Evolutionary conservation across 2,888 invertebrate species (phyloP).

Genomic region (Phalera bucephala): DNA sequence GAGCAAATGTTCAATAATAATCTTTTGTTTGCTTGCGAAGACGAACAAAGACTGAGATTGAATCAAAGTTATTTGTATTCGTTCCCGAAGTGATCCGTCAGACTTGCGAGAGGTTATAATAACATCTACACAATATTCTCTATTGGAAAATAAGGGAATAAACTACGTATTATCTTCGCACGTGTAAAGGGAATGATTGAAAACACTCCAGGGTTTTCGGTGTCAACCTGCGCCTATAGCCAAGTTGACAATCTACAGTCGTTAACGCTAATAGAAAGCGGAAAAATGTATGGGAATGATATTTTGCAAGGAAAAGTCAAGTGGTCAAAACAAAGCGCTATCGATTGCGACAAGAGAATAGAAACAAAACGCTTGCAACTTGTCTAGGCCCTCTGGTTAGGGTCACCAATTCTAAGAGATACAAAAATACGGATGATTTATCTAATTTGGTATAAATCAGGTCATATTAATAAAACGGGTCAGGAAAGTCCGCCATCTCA

Average conservation of each 20-base stretch:
- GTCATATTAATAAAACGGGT: not conserved
- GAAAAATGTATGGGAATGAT: too few relatives aligned
- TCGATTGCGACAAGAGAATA: too few relatives aligned
- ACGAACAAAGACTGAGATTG: constrained; percentile 18
- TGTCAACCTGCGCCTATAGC: not conserved
- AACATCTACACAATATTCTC: constrained; percentile 4
- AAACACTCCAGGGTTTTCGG: not conserved
- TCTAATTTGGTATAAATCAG: not conserved
- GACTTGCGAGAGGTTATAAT: constrained; percentile 9
- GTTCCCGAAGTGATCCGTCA: constrained; percentile 12
- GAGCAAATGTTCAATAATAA: constrained; percentile 29
- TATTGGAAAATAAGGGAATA: not conserved
- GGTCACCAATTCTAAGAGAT: not conserved
- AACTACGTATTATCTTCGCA: not conserved
- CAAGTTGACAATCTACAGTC: too few relatives aligned
- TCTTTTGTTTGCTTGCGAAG: constrained; percentile 19
- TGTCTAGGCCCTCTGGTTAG: too few relatives aligned
- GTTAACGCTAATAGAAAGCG: too few relatives aligned
- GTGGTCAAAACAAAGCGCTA: not conserved
- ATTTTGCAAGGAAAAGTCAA: too few relatives aligned
- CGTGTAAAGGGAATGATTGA: not conserved
- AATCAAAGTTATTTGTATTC: constrained; percentile 24
- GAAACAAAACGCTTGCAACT: too few relatives aligned
- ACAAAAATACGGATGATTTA: not conserved
- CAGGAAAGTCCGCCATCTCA: not conserved